phyloP scores from a whole-genome alignment of 2,797 vertebrate species.

The Acipenser transmontanus region DNA sequence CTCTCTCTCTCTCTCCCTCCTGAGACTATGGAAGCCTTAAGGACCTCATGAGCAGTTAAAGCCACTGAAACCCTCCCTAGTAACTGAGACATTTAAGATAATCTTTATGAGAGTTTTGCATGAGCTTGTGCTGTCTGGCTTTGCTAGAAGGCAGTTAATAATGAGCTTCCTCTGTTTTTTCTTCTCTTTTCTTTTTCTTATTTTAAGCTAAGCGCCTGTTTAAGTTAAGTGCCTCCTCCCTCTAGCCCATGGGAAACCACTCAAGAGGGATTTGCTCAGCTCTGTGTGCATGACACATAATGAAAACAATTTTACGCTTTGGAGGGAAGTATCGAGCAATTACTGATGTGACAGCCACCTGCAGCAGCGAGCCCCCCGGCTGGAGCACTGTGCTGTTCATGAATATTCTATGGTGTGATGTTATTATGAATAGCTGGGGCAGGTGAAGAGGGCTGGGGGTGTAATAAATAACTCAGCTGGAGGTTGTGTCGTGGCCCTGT shows the following conservation, averaged over 20 bases:
- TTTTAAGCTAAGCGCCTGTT: constrained; percentile 87
- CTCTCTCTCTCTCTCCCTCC: constrained; percentile 27
- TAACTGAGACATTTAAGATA: constrained; percentile 94
- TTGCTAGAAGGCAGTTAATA: constrained; percentile 88
- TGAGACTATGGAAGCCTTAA: constrained; percentile 74
- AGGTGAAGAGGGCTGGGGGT: constrained; percentile 83
- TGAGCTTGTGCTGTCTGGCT: constrained; percentile 80
- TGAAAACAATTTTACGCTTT: constrained; percentile 99
- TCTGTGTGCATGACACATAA: constrained; percentile 97
- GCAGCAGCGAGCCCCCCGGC: constrained; percentile 80
- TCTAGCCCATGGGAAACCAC: constrained; percentile 91
- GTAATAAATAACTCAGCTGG: constrained; percentile 98
- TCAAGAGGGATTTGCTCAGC: constrained; percentile 87
- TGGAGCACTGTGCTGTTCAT: constrained; percentile 75
- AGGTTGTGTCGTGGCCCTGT: constrained; percentile 90
- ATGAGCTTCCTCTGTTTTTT: constrained; percentile 83
- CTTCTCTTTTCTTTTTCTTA: constrained; percentile 51
- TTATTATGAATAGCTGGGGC: constrained; percentile 92
- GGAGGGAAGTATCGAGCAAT: constrained; percentile 96
- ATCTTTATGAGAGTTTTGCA: constrained; percentile 79
- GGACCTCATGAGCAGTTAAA: constrained; percentile 77
- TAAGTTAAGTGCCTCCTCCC: constrained; percentile 95
- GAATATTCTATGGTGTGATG: constrained; percentile 98
- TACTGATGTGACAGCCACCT: constrained; percentile 99
- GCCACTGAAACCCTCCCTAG: constrained; percentile 71